A percentile compares a stretch with the other conserved stretches of the same genome.
Evolutionary conservation across 2,888 invertebrate species (phyloP).

Genomic region (Drosophila mimica): DNA sequence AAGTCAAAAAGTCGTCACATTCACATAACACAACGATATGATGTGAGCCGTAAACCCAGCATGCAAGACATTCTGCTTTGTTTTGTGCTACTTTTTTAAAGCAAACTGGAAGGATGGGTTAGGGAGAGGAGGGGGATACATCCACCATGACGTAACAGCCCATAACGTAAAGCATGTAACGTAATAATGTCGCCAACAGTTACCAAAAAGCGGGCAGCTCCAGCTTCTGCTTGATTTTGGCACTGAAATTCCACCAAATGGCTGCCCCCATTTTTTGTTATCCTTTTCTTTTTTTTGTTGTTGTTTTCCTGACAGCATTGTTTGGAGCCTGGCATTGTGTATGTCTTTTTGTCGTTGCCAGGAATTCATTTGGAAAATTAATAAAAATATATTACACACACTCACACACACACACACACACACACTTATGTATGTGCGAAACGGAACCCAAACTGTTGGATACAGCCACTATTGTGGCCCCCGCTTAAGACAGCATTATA

Average conservation of each 20-base stretch:
- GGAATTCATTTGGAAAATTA: slow-evolving; percentile 82
- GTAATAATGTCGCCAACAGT: slow-evolving; percentile 80
- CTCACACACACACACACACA: neutral
- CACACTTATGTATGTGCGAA: slow-evolving; percentile 4
- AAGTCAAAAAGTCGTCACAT: slow-evolving; percentile 83
- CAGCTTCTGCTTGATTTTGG: slow-evolving; percentile 5
- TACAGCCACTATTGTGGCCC: slow-evolving; percentile 5
- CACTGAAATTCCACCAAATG: slow-evolving; percentile 41
- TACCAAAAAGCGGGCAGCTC: slow-evolving; percentile 47
- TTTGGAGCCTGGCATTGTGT: slow-evolving; percentile 38
- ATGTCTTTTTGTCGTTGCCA: slow-evolving; percentile 47
- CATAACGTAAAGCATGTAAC: slow-evolving; percentile 78
- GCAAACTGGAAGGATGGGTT: neutral
- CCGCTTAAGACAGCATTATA: slow-evolving; percentile 11
- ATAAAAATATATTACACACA: slow-evolving; percentile 60
- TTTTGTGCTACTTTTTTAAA: slow-evolving; percentile 55
- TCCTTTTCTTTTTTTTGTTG: slow-evolving; percentile 11
- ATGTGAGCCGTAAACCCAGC: slow-evolving; percentile 56
- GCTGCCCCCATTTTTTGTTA: slow-evolving; percentile 51
- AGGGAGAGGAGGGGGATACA: neutral
- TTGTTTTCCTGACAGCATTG: slow-evolving; percentile 32
- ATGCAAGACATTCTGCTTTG: slow-evolving; percentile 57
- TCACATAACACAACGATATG: slow-evolving; percentile 75
- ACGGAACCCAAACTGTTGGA: slow-evolving; percentile 9
- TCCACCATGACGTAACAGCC: slow-evolving; percentile 60